Percentiles rank a stretch among this genome's conserved stretches.
Conservation (phyloP, 1,140 invertebrate genomes). For the Macrocentrus cingulum region DNA sequence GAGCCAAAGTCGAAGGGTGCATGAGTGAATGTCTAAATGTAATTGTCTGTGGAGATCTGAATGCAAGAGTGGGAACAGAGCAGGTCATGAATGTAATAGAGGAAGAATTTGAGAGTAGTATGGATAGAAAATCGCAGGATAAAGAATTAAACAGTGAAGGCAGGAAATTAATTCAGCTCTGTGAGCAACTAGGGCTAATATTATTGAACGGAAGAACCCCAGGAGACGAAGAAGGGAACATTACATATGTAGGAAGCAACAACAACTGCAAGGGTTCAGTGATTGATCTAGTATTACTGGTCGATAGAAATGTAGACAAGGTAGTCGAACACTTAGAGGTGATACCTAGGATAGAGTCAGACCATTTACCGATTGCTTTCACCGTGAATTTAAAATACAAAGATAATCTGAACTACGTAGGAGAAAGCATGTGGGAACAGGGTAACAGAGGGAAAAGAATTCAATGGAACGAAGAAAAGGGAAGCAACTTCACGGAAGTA, state of each 20-base stretch:
- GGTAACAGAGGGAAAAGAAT: too few species aligned
- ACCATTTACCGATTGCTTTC: conserved; percentile 22
- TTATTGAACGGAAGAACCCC: conserved; percentile 22
- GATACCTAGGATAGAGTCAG: conserved; percentile 22
- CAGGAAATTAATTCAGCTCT: conserved; percentile 22
- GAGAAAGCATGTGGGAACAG: too few species aligned
- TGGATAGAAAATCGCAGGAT: conserved; percentile 19
- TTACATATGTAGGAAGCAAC: conserved; percentile 18
- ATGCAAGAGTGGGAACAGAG: too few species aligned
- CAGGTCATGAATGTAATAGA: too few species aligned
- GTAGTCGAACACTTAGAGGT: conserved; percentile 6
- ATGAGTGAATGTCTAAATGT: too few species aligned
- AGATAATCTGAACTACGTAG: too few species aligned
- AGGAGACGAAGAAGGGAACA: conserved; percentile 21
- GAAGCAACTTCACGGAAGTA: too few species aligned
- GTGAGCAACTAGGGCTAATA: conserved; percentile 19
- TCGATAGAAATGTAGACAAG: neutral
- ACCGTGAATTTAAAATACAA: too few species aligned
- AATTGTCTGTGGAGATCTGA: too few species aligned
- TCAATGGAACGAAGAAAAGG: too few species aligned
- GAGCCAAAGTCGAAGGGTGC: too few species aligned
- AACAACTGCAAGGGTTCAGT: conserved; percentile 19
- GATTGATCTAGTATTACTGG: conserved; percentile 14
- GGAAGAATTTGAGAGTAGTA: neutral
- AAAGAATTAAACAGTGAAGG: conserved; percentile 22